These are phyloP conservation scores for Nothoprocta perdicaria DNA, from an alignment of 2,113 vertebrate species.

Conservation along the genomic window DNA sequence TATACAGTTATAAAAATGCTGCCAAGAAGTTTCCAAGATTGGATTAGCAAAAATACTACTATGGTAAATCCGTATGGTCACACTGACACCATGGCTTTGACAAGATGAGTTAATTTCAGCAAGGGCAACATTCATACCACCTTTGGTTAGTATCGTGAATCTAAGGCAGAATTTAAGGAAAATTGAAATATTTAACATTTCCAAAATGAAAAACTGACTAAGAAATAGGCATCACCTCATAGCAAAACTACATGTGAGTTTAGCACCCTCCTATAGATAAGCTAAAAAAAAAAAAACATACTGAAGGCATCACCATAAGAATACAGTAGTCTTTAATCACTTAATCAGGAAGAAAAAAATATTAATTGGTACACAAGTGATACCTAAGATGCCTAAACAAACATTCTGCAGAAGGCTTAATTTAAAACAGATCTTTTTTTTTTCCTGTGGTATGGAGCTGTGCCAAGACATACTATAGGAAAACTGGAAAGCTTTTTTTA, in stretches of 20 bases:
- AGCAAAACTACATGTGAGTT: background rate
- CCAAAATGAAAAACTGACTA: background rate
- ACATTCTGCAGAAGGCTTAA: background rate
- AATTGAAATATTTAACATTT: background rate
- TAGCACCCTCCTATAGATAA: background rate
- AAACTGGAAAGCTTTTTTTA: rapidly evolving
- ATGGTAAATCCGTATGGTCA: background rate
- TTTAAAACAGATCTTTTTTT: background rate
- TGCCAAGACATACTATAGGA: background rate
- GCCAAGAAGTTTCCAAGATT: background rate
- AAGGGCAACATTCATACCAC: background rate
- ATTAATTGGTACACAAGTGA: background rate
- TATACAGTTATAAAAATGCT: background rate
- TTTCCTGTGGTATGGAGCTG: background rate
- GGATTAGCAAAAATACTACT: background rate
- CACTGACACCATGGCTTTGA: background rate
- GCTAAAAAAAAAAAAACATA: background rate
- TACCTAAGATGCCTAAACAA: background rate
- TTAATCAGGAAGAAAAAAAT: background rate
- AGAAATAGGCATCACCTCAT: background rate
- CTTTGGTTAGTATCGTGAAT: background rate
- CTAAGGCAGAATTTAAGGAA: background rate
- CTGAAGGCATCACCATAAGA: background rate
- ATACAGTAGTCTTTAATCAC: background rate
- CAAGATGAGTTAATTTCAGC: background rate